phyloP scores from a whole-genome alignment of 2,113 vertebrate species.

The Periophthalmodon schlosseri region DNA sequence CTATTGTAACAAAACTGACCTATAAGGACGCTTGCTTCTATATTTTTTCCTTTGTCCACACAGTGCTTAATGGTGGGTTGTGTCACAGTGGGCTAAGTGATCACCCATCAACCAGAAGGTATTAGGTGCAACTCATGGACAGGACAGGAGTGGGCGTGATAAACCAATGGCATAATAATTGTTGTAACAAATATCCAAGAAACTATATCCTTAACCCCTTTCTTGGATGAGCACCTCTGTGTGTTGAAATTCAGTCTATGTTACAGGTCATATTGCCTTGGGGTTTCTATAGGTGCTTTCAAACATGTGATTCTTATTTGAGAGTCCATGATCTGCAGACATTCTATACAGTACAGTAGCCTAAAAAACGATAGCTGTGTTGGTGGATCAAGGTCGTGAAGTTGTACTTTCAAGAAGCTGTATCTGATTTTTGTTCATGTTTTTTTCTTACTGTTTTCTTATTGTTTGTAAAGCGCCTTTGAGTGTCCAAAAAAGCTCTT shows the following conservation, averaged over 20 bases:
- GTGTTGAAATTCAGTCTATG: neutral
- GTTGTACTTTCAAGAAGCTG: neutral
- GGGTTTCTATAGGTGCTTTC: neutral
- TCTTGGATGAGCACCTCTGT: neutral
- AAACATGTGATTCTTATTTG: constrained; percentile 8
- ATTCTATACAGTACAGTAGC: constrained; percentile 1
- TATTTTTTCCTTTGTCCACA: too few species aligned
- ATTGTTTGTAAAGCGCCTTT: too few species aligned
- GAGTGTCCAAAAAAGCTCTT: too few species aligned
- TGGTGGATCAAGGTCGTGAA: constrained; percentile 17
- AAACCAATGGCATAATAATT: too few species aligned
- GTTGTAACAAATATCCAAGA: neutral
- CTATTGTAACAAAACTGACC: neutral
- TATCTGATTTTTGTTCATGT: neutral
- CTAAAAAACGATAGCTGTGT: constrained; percentile 20
- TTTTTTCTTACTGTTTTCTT: too few species aligned
- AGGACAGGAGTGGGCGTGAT: too few species aligned
- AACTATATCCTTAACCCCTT: neutral
- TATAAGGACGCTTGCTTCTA: too few species aligned
- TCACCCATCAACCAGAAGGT: too few species aligned
- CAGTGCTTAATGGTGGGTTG: too few species aligned
- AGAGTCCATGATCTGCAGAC: neutral
- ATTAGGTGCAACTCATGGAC: too few species aligned
- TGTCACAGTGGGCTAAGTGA: too few species aligned
- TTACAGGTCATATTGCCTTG: neutral